These are phyloP conservation scores for Sturnus vulgaris DNA, from an alignment of 2,113 vertebrate genomes.

Conservation along the genomic window DNA sequence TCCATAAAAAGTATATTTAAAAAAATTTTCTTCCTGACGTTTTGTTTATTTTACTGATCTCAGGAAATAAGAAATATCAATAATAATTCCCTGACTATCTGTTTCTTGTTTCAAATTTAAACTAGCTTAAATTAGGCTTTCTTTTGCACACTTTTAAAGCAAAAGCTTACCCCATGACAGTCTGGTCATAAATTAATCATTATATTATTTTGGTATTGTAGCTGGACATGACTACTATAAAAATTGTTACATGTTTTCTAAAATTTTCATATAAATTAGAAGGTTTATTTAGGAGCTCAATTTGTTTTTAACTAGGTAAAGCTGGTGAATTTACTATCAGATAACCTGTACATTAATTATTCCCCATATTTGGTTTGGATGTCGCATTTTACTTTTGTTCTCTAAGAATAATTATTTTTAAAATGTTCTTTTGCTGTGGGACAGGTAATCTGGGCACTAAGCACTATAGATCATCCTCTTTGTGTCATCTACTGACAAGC, in stretches of 20 bases:
- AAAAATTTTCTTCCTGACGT: not conserved
- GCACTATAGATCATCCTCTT: not conserved
- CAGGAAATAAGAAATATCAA: not conserved
- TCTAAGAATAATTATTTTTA: not conserved
- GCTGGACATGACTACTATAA: not conserved
- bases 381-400: not conserved
- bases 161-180: not conserved
- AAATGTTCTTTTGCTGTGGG: not conserved
- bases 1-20: not conserved
- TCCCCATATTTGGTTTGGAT: not conserved
- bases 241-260: not conserved
- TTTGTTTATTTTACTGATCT: not conserved
- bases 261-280: not conserved
- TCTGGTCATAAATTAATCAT: not conserved
- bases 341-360: not conserved
- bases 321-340: not conserved
- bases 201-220: slow-evolving; percentile 9
- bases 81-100: not conserved
- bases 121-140: not conserved
- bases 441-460: not conserved
- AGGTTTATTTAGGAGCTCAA: not conserved
- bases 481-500: not conserved
- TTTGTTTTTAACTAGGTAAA: not conserved
- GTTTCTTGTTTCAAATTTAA: not conserved
- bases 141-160: not conserved